phyloP scores from a whole-genome alignment of 2,888 invertebrate species.

The Heterodera filipjevi region DNA sequence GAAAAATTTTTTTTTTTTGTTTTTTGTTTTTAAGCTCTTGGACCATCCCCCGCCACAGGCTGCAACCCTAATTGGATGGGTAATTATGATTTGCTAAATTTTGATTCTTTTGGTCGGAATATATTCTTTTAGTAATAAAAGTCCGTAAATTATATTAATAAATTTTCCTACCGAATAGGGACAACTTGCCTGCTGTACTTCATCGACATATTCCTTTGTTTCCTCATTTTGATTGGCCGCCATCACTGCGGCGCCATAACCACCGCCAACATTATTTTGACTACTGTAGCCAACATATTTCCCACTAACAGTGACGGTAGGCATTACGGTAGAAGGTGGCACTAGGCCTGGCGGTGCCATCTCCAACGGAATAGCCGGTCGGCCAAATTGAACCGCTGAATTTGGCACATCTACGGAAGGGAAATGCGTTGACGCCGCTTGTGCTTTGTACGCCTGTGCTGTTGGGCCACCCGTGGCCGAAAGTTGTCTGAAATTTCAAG shows the following conservation, averaged over 20 bases:
- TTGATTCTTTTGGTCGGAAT: no score
- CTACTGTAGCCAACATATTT: background rate
- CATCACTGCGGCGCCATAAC: background rate
- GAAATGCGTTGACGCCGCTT: background rate
- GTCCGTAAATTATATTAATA: no score
- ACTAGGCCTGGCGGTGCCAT: background rate
- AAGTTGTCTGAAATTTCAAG: background rate
- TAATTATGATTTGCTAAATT: no score
- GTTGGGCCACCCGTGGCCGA: background rate
- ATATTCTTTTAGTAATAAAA: no score
- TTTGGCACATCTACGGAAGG: background rate
- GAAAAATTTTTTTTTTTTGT: no score
- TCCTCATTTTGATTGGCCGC: background rate
- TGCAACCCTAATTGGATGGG: no score
- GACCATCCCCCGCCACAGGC: no score
- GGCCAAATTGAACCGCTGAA: background rate
- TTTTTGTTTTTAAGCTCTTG: no score
- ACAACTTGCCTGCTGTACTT: background rate
- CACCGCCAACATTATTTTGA: background rate
- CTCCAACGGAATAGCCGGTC: background rate
- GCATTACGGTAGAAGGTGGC: background rate
- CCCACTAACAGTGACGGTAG: background rate
- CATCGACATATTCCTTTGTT: background rate
- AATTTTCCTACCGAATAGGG: no score
- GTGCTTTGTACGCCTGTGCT: background rate